Percentiles rank a stretch among this genome's conserved stretches.
phyloP scores from a whole-genome alignment of 2,888 invertebrate species.

The Siphlonurus alternatus region DNA sequence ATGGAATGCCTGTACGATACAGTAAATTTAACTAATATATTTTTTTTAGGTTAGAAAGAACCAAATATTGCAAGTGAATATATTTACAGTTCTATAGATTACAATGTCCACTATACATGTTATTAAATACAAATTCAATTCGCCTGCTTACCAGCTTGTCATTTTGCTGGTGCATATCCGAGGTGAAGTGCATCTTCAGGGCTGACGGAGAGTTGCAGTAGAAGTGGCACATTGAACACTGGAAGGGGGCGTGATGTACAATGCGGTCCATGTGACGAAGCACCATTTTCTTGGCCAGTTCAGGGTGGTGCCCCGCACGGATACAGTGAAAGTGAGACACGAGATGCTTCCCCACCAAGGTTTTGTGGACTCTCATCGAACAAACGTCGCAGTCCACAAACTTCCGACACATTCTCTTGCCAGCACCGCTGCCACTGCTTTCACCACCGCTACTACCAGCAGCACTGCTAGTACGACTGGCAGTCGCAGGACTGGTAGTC shows the following conservation, averaged over 20 bases:
- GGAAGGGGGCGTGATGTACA: slow-evolving; percentile 66
- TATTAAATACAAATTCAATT: neutral
- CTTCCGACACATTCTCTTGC: too few species aligned
- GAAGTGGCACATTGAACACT: slow-evolving; percentile 69
- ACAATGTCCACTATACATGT: too few species aligned
- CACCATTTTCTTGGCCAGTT: slow-evolving; percentile 39
- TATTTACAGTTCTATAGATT: too few species aligned
- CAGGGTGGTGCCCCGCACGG: slow-evolving; percentile 33
- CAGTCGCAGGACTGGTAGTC: too few species aligned
- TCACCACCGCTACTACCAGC: too few species aligned
- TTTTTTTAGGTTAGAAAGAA: neutral
- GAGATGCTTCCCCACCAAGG: slow-evolving; percentile 65
- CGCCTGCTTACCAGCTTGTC: slow-evolving; percentile 25
- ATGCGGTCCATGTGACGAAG: slow-evolving; percentile 61
- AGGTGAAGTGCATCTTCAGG: slow-evolving; percentile 58
- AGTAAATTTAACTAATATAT: neutral
- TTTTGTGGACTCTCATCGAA: slow-evolving; percentile 44
- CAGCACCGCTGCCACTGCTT: too few species aligned
- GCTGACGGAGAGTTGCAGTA: slow-evolving; percentile 60
- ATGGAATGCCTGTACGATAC: neutral
- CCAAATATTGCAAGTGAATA: neutral
- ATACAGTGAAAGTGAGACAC: slow-evolving; percentile 74
- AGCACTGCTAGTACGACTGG: too few species aligned
- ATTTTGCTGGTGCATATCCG: slow-evolving; percentile 38
- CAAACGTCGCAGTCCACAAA: slow-evolving; percentile 59